Percentiles rank a stretch among this genome's conserved stretches.
Conservation (phyloP, 2,113 vertebrate genomes). For the Colius striatus region DNA sequence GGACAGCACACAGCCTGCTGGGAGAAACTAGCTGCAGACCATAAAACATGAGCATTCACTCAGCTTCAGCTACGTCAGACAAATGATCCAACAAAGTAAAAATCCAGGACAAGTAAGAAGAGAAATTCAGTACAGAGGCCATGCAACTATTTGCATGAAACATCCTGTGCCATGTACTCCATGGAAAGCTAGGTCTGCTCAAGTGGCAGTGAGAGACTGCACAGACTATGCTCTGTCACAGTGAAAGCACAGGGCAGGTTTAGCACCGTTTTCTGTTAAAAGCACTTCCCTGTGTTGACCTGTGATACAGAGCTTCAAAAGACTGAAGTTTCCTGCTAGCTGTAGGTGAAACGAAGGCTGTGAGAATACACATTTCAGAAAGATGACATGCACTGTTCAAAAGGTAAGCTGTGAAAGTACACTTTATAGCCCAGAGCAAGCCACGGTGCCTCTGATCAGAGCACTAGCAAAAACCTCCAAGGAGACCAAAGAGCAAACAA, state of each 20-base stretch:
- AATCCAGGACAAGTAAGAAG: not conserved
- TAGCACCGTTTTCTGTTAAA: not conserved
- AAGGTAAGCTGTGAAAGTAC: not conserved
- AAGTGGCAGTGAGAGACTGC: not conserved
- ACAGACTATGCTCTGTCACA: not conserved
- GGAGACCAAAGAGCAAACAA: not conserved
- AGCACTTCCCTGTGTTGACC: not conserved
- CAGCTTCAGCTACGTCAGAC: not conserved
- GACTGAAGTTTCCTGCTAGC: not conserved
- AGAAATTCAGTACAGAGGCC: not conserved
- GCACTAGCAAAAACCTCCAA: not conserved
- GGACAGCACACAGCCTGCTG: not conserved
- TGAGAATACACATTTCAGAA: not conserved
- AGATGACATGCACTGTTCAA: rapidly evolving
- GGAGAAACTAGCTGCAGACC: not conserved
- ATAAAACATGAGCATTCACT: not conserved
- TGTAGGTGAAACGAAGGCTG: not conserved
- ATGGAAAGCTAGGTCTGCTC: not conserved
- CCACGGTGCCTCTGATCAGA: not conserved
- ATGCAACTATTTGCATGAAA: not conserved
- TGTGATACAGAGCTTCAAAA: not conserved
- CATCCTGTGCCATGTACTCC: not conserved
- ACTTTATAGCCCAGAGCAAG: not conserved
- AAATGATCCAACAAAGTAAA: not conserved
- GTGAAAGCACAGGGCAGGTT: not conserved